These are phyloP conservation scores for Ictidomys tridecemlineatus DNA, from an alignment of 2,113 vertebrate genomes.

Conservation along the genomic window DNA sequence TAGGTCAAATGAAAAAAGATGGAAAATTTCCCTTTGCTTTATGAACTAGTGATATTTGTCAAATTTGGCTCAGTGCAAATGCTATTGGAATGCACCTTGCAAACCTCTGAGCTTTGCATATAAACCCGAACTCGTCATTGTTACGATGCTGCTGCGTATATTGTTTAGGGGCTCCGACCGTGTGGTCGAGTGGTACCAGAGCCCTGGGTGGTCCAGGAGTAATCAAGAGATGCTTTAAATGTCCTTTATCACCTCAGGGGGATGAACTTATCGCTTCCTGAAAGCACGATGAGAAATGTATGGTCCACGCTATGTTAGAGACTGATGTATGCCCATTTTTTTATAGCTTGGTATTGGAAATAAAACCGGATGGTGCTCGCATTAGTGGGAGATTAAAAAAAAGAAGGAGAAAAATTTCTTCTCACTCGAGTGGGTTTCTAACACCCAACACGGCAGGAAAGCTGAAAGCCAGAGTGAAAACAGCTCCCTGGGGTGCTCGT, in stretches of 20 bases:
- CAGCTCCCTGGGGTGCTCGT: not conserved
- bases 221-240: not conserved
- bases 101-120: not conserved
- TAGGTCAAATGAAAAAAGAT: not conserved
- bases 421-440: not conserved
- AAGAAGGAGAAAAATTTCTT: conserved; percentile 20
- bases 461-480: not conserved
- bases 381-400: conserved; percentile 16
- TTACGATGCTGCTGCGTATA: not conserved
- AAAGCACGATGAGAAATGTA: not conserved
- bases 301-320: not conserved
- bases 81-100: not conserved
- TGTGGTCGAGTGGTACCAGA: not conserved
- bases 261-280: not conserved
- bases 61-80: not conserved
- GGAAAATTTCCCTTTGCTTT: not conserved
- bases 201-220: not conserved
- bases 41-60: not conserved
- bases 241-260: not conserved
- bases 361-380: not conserved
- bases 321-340: not conserved
- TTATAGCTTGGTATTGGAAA: not conserved
- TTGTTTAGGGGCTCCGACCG: not conserved
- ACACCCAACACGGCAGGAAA: not conserved
- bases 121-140: not conserved